Percentiles rank a stretch among this genome's conserved stretches.
phyloP scores from a whole-genome alignment of 2,113 vertebrate species.

The Rhinolophus ferrumequinum region DNA sequence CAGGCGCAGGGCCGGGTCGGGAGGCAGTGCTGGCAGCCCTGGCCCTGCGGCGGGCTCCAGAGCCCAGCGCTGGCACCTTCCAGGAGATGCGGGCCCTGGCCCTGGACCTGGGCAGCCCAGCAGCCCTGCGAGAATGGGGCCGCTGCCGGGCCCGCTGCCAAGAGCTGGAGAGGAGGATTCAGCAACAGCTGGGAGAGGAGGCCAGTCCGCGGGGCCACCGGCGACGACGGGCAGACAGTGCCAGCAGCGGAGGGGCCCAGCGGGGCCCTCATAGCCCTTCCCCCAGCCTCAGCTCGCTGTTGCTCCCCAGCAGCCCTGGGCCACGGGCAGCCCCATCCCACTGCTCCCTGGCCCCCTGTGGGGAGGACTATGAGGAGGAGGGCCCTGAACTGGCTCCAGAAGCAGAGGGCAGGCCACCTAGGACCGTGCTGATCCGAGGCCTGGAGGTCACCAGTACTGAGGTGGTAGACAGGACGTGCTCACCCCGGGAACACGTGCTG shows the following conservation, averaged over 20 bases:
- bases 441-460: conserved; percentile 96
- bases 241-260: conserved; percentile 59
- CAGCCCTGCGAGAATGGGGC: conserved; percentile 76
- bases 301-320: conserved; percentile 74
- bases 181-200: conserved; percentile 77
- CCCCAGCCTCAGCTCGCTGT: conserved; percentile 80
- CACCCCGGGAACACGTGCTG: conserved; percentile 92
- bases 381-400: conserved; percentile 26
- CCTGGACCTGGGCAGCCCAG: conserved; percentile 88
- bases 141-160: conserved; percentile 77
- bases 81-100: conserved; percentile 91
- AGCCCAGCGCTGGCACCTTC: conserved; percentile 90
- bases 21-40: conserved; percentile 79
- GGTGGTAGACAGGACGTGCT: conserved; percentile 92
- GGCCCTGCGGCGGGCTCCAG: conserved; percentile 83
- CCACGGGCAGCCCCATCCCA: conserved; percentile 70
- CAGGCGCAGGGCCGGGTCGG: conserved; percentile 58
- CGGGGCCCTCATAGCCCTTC: conserved; percentile 71
- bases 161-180: conserved; percentile 73
- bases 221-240: conserved; percentile 69
- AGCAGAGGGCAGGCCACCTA: conserved; percentile 72
- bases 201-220: conserved; percentile 67
- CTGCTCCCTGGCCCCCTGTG: conserved; percentile 75
- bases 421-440: conserved; percentile 89
- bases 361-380: conserved; percentile 71